Evolutionary conservation across 2,113 vertebrate genomes (phyloP).

Genomic region (Tyto alba): DNA sequence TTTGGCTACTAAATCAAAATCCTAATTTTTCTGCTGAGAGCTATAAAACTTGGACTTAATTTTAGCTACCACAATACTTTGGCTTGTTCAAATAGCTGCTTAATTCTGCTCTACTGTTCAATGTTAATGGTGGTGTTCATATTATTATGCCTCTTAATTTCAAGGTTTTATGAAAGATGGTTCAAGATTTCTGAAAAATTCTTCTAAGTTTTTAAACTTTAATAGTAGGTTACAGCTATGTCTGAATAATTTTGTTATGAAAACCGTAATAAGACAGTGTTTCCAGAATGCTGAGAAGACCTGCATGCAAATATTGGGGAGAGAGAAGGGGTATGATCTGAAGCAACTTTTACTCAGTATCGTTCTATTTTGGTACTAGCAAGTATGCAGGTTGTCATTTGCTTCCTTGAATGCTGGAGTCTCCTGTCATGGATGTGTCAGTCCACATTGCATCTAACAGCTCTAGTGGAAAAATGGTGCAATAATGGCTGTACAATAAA

Average conservation of each 20-base stretch:
- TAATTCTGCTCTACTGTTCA: not conserved
- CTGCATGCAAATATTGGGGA: not conserved
- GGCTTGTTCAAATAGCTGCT: not conserved
- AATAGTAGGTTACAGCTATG: not conserved
- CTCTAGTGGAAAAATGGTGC: not conserved
- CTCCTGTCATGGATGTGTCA: not conserved
- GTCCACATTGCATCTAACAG: not conserved
- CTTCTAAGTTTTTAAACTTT: not conserved
- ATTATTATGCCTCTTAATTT: not conserved
- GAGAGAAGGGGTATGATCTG: not conserved
- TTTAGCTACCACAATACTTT: not conserved
- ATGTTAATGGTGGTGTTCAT: accelerated
- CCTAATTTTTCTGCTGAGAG: not conserved
- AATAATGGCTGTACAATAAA: not conserved
- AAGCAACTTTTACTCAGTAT: not conserved
- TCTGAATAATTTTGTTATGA: not conserved
- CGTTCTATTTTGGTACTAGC: not conserved
- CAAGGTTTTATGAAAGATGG: not conserved
- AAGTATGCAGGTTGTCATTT: not conserved
- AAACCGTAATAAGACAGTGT: not conserved
- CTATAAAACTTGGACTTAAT: not conserved
- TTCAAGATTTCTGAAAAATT: not conserved
- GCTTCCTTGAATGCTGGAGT: not conserved
- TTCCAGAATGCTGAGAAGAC: not conserved
- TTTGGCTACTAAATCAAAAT: not conserved